phyloP scores from a whole-genome alignment of 1,140 invertebrate species.

The Conus ventricosus region DNA sequence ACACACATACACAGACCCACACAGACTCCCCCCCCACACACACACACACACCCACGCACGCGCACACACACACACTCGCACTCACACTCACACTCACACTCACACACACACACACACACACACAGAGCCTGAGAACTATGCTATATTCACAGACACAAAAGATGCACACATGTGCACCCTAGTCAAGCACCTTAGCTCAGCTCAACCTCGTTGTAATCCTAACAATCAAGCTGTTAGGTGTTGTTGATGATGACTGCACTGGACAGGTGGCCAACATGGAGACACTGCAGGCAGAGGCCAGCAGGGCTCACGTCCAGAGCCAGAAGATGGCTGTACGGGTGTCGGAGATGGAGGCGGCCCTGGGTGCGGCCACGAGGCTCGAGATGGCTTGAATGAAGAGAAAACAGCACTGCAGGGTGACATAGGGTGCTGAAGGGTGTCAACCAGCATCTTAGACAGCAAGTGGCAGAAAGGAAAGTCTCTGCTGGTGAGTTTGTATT shows the following conservation, averaged over 20 bases:
- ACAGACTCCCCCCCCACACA: no score
- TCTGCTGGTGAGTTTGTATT: conserved; percentile 39
- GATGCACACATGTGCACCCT: no score
- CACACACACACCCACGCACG: no score
- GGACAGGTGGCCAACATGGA: conserved; percentile 43
- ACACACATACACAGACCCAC: no score
- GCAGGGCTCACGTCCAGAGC: conserved; percentile 48
- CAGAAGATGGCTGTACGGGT: conserved; percentile 50
- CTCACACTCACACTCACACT: no score
- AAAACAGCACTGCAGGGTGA: conserved; percentile 43
- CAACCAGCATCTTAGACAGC: conserved; percentile 46
- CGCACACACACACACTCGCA: no score
- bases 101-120: no score
- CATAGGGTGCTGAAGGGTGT: conserved; percentile 40
- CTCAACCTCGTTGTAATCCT: no score
- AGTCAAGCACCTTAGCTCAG: no score
- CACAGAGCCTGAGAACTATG: no score
- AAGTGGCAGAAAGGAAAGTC: conserved; percentile 51
- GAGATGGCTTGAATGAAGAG: conserved; percentile 29
- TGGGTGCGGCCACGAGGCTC: conserved; percentile 41
- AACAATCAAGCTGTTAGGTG: no score
- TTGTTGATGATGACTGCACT: background rate
- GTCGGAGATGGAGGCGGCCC: conserved; percentile 43
- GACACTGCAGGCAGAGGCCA: conserved; percentile 42
- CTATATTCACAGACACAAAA: no score